These are phyloP conservation scores for Phenganax marumi DNA, from an alignment of 92 coral and sea anemone species.

Conservation along the genomic window DNA sequence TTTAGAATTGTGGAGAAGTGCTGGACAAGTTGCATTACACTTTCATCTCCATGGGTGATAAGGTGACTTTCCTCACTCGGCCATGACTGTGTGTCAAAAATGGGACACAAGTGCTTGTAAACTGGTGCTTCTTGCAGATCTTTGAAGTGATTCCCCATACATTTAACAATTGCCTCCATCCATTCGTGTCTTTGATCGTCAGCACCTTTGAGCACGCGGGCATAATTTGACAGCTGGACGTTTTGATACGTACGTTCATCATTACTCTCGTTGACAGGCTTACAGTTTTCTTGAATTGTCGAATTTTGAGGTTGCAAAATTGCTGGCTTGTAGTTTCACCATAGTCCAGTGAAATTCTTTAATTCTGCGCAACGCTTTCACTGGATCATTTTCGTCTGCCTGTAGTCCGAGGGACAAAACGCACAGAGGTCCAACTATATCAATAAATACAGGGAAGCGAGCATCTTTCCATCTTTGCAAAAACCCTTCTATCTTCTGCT, in stretches of 20 bases:
- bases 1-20: not conserved
- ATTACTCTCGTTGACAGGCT: not conserved
- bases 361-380: slow-evolving; percentile 34
- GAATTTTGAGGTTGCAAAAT: not conserved
- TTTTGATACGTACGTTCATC: not conserved
- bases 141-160: slow-evolving; percentile 2
- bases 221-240: too few species aligned
- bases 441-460: slow-evolving; percentile 8
- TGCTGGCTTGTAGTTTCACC: slow-evolving; percentile 1
- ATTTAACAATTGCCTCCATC: not conserved
- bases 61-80: not conserved
- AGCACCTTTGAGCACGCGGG: too few species aligned
- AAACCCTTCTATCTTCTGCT: slow-evolving; percentile 22
- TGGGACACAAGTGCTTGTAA: slow-evolving; percentile 4
- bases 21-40: not conserved
- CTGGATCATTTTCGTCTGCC: slow-evolving; percentile 1
- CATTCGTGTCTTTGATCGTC: too few species aligned
- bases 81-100: slow-evolving; percentile 10
- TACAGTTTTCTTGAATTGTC: not conserved
- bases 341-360: slow-evolving; percentile 31
- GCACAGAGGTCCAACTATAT: slow-evolving; percentile 10
- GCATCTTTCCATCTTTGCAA: slow-evolving; percentile 30
- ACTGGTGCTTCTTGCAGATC: slow-evolving; percentile 21
- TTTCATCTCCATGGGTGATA: slow-evolving; percentile 17
- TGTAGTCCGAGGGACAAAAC: slow-evolving; percentile 5